phyloP scores from a whole-genome alignment of 2,113 vertebrate species.

The Microcebus jonahi region DNA sequence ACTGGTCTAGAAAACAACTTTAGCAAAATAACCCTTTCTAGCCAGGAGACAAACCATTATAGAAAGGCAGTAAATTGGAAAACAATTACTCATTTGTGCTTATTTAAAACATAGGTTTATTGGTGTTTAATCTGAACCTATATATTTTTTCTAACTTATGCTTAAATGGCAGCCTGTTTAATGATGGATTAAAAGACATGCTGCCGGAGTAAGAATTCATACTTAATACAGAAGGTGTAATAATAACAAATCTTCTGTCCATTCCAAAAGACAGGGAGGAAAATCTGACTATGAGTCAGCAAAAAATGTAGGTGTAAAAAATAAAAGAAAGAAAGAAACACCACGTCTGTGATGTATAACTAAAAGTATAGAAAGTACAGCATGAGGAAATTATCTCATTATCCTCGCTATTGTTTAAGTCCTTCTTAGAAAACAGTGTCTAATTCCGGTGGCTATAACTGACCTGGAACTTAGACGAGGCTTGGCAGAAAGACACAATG shows the following conservation, averaged over 20 bases:
- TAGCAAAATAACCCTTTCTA: constrained; percentile 62
- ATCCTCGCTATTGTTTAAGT: neutral
- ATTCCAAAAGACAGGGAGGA: neutral
- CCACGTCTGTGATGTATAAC: neutral
- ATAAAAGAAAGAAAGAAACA: neutral
- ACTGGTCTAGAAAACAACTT: constrained; percentile 63
- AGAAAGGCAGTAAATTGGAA: constrained; percentile 8
- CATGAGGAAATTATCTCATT: neutral
- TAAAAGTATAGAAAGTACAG: neutral
- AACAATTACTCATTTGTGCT: neutral
- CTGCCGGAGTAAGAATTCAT: neutral
- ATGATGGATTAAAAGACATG: constrained; percentile 11
- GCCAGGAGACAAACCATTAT: constrained; percentile 1
- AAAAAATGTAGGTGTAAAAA: neutral
- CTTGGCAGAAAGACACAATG: constrained; percentile 24
- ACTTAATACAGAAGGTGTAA: neutral
- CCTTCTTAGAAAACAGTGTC: neutral
- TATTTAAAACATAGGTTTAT: constrained; percentile 26
- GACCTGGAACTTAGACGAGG: constrained; percentile 38
- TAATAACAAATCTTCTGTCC: neutral
- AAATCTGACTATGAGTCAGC: constrained; percentile 11
- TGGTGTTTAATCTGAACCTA: neutral
- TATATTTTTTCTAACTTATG: neutral
- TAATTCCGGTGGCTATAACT: constrained; percentile 31
- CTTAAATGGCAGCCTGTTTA: constrained; percentile 42